Base-by-base conservation (phyloP, 2,797 vertebrate genomes). In the Amazona finschi region DNA sequence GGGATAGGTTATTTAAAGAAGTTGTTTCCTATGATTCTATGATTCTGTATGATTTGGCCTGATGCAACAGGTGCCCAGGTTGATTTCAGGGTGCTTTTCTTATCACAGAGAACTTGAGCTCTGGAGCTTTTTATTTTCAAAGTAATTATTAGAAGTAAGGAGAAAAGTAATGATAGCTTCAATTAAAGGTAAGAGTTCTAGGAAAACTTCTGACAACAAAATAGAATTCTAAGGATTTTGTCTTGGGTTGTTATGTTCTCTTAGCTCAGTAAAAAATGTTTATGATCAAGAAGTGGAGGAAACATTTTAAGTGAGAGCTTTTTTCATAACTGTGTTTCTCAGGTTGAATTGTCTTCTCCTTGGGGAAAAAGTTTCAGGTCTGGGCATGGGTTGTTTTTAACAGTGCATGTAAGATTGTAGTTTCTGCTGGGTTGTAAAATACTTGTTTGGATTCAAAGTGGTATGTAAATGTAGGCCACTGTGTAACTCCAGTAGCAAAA, bases 141-240 rank as follows among this genome's bases (percentile, higher is more conserved):
- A 77, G 12, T 0, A 0, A 5, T 36, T 66, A 24, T n/a, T 36
- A 16, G n/a, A 74, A 67, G 28, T 11, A 17, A 36, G 57, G 15
- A 58, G 31, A 55, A 87, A 49, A 8, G 31, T 67, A 67, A 15
- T 1, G 11, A 7, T 44, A 78, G 3, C 20, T 76, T 49, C 12
- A n/a, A 2, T 41, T 36, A 44, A 55, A 77, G 31, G 28, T 20
- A 57, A 17, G 86, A 65, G 20, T 61, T 90, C 7, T 52, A 41
- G 20, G 61, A 81, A 49, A 78, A 31, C 13, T 78, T 86, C 22
- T 67, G 31, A 25, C 5, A 38, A 4, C 65, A 25, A 44, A 73
- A 39, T 6, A 39, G 31, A 39, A 11, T 67, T 88, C 4, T 36
- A 25, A 78, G 77, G 28, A 6, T 31, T 64, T 3, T 33, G 4